These are phyloP conservation scores for Chloroceryle aenea DNA, from an alignment of 2,113 vertebrate genomes.

Conservation along the genomic window DNA sequence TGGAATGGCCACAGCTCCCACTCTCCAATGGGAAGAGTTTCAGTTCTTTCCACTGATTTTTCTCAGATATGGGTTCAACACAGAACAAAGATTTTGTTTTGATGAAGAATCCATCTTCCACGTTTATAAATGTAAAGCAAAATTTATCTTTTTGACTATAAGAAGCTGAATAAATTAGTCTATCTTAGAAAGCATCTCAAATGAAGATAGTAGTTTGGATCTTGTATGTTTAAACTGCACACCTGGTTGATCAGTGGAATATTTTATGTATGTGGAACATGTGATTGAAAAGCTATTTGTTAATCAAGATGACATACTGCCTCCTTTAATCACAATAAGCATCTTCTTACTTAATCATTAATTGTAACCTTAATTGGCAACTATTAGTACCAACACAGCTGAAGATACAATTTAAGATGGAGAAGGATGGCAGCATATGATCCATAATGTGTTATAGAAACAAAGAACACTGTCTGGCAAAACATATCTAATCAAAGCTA, in stretches of 20 bases:
- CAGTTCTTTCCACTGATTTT: neutral
- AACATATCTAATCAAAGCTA: neutral
- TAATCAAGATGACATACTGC: neutral
- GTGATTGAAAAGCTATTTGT: neutral
- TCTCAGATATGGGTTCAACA: neutral
- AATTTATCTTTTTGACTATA: neutral
- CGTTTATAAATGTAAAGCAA: neutral
- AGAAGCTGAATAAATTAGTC: neutral
- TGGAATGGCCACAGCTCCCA: neutral
- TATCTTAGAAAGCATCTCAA: neutral
- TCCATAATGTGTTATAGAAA: neutral
- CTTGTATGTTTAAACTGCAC: neutral
- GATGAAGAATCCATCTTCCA: neutral
- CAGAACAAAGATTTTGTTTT: neutral
- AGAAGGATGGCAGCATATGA: neutral
- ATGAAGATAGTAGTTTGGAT: neutral
- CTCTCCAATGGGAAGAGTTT: neutral
- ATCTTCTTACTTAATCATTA: neutral
- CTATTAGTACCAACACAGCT: neutral
- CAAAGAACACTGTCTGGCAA: neutral
- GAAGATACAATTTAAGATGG: neutral
- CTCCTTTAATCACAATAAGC: neutral
- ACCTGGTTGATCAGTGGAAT: slow-evolving; percentile 2
- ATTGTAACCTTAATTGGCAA: neutral
- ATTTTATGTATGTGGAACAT: neutral